phyloP scores from a whole-genome alignment of 2,888 invertebrate species.

The Acronicta leporina region DNA sequence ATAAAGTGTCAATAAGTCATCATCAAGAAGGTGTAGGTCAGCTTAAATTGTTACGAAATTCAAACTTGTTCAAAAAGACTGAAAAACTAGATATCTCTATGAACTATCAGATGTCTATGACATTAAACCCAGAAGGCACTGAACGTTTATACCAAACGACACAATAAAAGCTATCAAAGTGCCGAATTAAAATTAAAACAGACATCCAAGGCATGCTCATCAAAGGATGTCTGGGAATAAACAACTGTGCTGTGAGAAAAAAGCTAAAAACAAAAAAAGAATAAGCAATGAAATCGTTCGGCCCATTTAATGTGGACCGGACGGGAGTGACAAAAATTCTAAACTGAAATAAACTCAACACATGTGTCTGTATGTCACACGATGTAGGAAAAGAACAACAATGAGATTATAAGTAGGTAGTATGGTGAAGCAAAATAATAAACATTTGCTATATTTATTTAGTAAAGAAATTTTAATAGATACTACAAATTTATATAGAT shows the following conservation, averaged over 20 bases:
- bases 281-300: slow-evolving; percentile 83
- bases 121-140: slow-evolving; percentile 29
- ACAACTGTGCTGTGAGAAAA: slow-evolving; percentile 64
- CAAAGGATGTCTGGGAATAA: slow-evolving; percentile 85
- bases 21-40: not conserved
- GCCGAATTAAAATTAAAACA: slow-evolving; percentile 74
- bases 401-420: slow-evolving; percentile 31
- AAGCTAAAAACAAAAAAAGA: slow-evolving; percentile 67
- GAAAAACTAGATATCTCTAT: slow-evolving; percentile 18
- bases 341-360: slow-evolving; percentile 87
- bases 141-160: slow-evolving; percentile 38
- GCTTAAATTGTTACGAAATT: not conserved
- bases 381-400: slow-evolving; percentile 43
- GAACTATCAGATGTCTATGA: slow-evolving; percentile 33
- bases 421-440: slow-evolving; percentile 18
- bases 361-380: slow-evolving; percentile 82
- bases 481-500: too few relatives aligned
- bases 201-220: slow-evolving; percentile 72
- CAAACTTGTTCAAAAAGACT: slow-evolving; percentile 5
- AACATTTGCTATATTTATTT: not conserved
- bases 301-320: slow-evolving; percentile 88
- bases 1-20: too few relatives aligned
- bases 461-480: too few relatives aligned
- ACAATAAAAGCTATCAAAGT: slow-evolving; percentile 66
- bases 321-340: slow-evolving; percentile 87